Percentiles rank a stretch among this genome's conserved stretches.
phyloP scores from a whole-genome alignment of 2,888 invertebrate genomes.

The Euzophera pinguis region DNA sequence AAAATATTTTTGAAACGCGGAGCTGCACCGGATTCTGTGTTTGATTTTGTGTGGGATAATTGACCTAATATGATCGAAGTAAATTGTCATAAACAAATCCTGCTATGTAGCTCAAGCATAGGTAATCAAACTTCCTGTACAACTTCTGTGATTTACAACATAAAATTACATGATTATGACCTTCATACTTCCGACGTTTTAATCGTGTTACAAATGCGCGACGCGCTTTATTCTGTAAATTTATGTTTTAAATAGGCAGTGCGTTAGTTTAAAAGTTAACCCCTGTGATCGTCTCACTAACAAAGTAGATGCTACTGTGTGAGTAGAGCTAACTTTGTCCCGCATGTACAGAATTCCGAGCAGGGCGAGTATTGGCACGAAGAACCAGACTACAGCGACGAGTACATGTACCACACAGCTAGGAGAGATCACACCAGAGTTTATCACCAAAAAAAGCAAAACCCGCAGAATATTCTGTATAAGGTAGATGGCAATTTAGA shows the following conservation, averaged over 20 bases:
- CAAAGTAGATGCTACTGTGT: conserved; percentile 41
- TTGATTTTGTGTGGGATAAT: too few relatives aligned
- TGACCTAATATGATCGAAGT: too few relatives aligned
- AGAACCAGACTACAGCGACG: conserved; percentile 71
- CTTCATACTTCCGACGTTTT: too few relatives aligned
- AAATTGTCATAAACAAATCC: too few relatives aligned
- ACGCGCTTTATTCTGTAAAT: too few relatives aligned
- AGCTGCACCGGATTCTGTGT: too few relatives aligned
- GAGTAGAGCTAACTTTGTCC: conserved; percentile 58
- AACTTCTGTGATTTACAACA: too few relatives aligned
- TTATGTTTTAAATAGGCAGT: too few relatives aligned
- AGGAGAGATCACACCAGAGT: conserved; percentile 69
- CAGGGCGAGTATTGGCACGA: conserved; percentile 69
- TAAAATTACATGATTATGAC: too few relatives aligned
- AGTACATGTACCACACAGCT: conserved; percentile 77
- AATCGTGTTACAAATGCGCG: too few relatives aligned
- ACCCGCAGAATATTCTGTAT: conserved; percentile 73
- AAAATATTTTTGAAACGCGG: too few relatives aligned
- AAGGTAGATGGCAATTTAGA: conserved; percentile 55
- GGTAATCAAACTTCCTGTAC: background rate
- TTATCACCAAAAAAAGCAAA: conserved; percentile 75
- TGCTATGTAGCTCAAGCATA: conserved; percentile 2
- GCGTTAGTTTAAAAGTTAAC: too few relatives aligned
- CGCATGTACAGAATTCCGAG: conserved; percentile 64
- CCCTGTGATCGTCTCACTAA: conserved; percentile 17